Evolutionary conservation across 2,797 vertebrate genomes (phyloP).

Genomic region (Loris lydekkerianus): DNA sequence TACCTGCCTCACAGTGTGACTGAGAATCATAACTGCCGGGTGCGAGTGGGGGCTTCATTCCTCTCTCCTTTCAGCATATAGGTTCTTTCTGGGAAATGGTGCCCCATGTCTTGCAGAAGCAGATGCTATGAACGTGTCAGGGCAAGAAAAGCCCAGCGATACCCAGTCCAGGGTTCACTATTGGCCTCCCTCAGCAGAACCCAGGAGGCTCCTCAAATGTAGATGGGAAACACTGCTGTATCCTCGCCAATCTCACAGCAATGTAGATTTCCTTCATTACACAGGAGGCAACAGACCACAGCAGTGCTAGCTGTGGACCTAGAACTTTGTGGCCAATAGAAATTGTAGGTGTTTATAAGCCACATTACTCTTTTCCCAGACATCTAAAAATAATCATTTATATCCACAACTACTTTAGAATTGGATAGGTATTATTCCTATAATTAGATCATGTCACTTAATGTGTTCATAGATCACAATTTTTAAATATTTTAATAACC

Average conservation of each 20-base stretch:
- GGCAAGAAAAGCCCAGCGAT: background rate
- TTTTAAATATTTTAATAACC: constrained; percentile 22
- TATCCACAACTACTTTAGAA: background rate
- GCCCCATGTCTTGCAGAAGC: background rate
- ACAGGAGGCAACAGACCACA: background rate
- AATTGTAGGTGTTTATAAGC: background rate
- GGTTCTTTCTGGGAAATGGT: background rate
- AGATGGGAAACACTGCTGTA: background rate
- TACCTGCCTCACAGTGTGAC: background rate
- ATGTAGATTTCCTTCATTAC: background rate
- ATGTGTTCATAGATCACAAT: background rate
- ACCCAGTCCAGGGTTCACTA: background rate
- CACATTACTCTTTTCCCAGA: background rate
- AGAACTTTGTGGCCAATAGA: background rate
- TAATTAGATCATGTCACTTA: background rate
- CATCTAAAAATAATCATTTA: background rate
- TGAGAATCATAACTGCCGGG: background rate
- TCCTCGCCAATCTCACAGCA: background rate
- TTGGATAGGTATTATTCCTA: background rate
- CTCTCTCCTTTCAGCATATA: background rate
- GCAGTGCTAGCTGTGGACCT: background rate
- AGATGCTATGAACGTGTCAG: background rate
- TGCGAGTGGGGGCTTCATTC: background rate
- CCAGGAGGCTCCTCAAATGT: background rate
- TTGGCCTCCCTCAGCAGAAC: background rate